Base-by-base conservation (phyloP, 2,888 invertebrate species). In the Polymixis lichenea region DNA sequence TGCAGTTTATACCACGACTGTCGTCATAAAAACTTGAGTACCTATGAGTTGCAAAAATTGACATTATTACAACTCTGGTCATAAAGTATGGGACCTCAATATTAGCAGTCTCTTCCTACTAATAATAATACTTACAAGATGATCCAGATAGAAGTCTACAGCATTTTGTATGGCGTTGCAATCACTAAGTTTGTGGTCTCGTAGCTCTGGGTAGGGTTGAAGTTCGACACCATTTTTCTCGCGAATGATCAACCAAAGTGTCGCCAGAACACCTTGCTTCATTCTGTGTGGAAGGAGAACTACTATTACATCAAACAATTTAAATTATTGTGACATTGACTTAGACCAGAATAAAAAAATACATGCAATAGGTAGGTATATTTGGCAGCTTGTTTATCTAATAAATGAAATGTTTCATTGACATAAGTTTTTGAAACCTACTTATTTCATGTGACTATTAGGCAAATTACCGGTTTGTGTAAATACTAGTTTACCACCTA, bases 151-250 rank as follows among this genome's bases (percentile, higher is more conserved):
- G 71, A 98, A 92, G 89, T 98, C 98, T 0, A 98, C 97, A 2
- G 97, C 98, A 72, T 97, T 98, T 88, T 98, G 98, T 28, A 98
- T 93, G 0, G 97, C 97, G 53, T 96, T 94, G 89, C 97, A 97
- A 93, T 97, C 97, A 75, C 97, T 97, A 84, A 97, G 97, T 87
- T 97, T 97, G 89, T 98, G 98, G 73, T 97, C 93, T 5, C 97
- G 94, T 96, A 97, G 96, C 85, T 97, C 97, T 49, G 97, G 98
- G 95, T 96, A 98, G 0, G 98, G 97, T 75, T 93, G 91, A 4
- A 95, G 88, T 73, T 94, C 92, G 0, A 92, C 82, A 3, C 91
- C 90, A 1, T 86, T 84, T 15, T 89, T 90, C 7, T 88, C 92
- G 4, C 86, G 90, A 43, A 93, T 85, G 32, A 95, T 80, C 60